Evolutionary conservation across 2,113 vertebrate genomes (phyloP).

Genomic region (Lycaon pictus): DNA sequence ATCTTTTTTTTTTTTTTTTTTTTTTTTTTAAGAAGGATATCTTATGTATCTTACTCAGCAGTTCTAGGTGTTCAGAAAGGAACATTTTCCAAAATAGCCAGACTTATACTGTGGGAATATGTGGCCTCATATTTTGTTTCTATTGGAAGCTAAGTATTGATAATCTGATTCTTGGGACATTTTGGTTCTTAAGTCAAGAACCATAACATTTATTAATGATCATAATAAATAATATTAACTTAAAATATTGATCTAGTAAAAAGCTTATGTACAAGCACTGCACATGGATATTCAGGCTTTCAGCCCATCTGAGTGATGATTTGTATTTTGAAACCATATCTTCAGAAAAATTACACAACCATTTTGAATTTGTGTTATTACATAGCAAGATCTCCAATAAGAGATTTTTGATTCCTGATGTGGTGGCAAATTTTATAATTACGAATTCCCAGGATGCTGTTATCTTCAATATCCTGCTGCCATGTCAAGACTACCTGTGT

Average conservation of each 20-base stretch:
- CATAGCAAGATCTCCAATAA: background rate
- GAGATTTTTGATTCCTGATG: background rate
- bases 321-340: background rate
- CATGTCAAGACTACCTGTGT: background rate
- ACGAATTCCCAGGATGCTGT: background rate
- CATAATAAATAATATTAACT: background rate
- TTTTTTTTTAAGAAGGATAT: background rate
- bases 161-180: background rate
- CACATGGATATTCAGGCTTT: background rate
- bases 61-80: background rate
- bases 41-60: background rate
- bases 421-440: background rate
- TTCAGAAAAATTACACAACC: background rate
- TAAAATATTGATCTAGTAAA: background rate
- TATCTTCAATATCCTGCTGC: background rate
- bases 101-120: background rate
- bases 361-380: background rate
- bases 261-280: background rate
- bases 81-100: background rate
- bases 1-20: background rate
- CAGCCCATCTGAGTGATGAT: background rate
- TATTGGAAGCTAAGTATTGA: background rate
- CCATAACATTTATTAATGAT: background rate
- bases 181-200: slow-evolving; percentile 3
- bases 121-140: background rate